A percentile compares a stretch with the other conserved stretches of the same genome.
phyloP scores from a whole-genome alignment of 2,113 vertebrate species.

The Calidris pugnax region DNA sequence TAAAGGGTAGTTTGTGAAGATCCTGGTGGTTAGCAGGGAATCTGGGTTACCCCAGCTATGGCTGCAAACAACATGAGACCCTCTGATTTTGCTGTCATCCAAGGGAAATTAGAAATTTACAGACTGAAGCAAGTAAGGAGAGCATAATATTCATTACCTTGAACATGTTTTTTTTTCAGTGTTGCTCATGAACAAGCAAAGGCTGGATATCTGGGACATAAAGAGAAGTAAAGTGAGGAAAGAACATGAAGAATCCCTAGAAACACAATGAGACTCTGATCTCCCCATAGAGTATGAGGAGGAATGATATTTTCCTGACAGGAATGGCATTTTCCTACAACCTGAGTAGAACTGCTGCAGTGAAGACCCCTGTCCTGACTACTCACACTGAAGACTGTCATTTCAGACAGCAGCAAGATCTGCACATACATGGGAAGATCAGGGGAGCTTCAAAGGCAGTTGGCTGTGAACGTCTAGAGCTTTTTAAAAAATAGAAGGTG shows the following conservation, averaged over 20 bases:
- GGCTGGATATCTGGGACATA: background rate
- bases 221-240: background rate
- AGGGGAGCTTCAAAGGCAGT: background rate
- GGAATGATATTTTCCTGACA: background rate
- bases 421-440: background rate
- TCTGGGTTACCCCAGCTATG: background rate
- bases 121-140: background rate
- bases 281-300: background rate
- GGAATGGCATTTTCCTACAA: background rate
- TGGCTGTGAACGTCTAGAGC: background rate
- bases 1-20: background rate
- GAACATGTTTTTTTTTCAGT: background rate
- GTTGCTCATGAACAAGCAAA: background rate
- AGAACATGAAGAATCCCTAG: background rate
- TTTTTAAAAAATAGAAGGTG: background rate
- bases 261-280: background rate
- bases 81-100: background rate
- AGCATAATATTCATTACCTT: background rate
- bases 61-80: background rate
- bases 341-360: background rate
- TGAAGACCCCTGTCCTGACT: background rate
- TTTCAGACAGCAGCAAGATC: background rate
- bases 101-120: background rate
- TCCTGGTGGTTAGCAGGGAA: background rate
- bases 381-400: background rate